These are phyloP conservation scores for Lasioglossum vierecki DNA, from an alignment of 2,888 invertebrate genomes.

Conservation along the genomic window DNA sequence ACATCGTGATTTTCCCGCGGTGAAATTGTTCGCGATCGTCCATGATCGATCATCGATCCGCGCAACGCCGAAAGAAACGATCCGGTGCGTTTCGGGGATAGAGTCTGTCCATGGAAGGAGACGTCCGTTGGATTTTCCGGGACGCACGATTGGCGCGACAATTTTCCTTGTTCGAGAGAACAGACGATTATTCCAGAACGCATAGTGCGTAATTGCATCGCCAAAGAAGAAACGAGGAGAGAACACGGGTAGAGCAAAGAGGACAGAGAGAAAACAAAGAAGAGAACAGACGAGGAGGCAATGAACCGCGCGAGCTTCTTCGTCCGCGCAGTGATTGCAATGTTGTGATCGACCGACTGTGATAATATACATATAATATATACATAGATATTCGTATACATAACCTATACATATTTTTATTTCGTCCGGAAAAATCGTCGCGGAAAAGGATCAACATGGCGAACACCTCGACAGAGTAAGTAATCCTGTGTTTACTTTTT, in stretches of 20 bases:
- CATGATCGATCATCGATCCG: background rate
- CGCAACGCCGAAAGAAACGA: background rate
- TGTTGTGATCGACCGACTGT: slow-evolving; percentile 72
- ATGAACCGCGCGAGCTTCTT: slow-evolving; percentile 40
- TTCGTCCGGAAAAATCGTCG: slow-evolving; percentile 12
- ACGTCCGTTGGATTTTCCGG: slow-evolving; percentile 71
- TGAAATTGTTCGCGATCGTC: background rate
- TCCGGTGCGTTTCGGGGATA: slow-evolving; percentile 56
- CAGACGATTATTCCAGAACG: slow-evolving; percentile 4
- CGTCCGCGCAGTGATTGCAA: slow-evolving; percentile 26
- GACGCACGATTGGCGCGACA: slow-evolving; percentile 66
- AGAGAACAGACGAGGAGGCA: background rate
- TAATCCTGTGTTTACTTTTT: slow-evolving; percentile 31
- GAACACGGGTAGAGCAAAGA: background rate
- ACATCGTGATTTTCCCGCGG: background rate
- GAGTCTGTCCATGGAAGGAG: slow-evolving; percentile 70
- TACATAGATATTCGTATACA: slow-evolving; percentile 34
- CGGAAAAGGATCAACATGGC: slow-evolving; percentile 1
- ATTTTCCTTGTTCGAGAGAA: background rate
- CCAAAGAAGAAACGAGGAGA: no score
- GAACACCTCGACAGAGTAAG: slow-evolving; percentile 64
- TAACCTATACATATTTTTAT: slow-evolving; percentile 43
- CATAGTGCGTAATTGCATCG: slow-evolving; percentile 13
- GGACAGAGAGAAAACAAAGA: slow-evolving; percentile 10
- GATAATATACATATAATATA: slow-evolving; percentile 56